Conservation (phyloP, 1,140 invertebrate species). For the Heliconius himera region DNA sequence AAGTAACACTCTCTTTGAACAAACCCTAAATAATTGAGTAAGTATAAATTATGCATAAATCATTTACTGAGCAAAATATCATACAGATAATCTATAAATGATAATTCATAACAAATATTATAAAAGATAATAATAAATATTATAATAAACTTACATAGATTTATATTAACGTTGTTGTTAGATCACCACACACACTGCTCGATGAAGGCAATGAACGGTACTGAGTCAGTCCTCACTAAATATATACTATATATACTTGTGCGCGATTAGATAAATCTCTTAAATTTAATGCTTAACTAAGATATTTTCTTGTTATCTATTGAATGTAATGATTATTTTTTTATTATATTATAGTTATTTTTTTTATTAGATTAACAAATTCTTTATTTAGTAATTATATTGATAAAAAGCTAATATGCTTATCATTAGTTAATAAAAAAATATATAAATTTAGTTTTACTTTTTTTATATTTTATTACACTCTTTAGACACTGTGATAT, state of each 20-base stretch:
- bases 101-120: background rate
- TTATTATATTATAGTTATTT: background rate
- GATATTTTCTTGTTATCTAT: background rate
- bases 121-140: background rate
- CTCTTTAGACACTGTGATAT: background rate
- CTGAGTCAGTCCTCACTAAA: slow-evolving; percentile 2
- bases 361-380: background rate
- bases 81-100: background rate
- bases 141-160: background rate
- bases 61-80: background rate
- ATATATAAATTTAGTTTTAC: too few relatives aligned
- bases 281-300: background rate
- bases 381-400: background rate
- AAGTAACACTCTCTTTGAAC: background rate
- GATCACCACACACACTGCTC: background rate
- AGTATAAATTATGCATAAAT: background rate
- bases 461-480: background rate
- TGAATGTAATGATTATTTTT: background rate
- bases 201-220: background rate
- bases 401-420: background rate
- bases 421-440: too few relatives aligned
- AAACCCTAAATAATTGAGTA: background rate
- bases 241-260: background rate
- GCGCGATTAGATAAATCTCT: background rate
- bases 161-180: background rate